Conservation (phyloP, 2,888 invertebrate species). For the Gonocerus acuteangulatus region DNA sequence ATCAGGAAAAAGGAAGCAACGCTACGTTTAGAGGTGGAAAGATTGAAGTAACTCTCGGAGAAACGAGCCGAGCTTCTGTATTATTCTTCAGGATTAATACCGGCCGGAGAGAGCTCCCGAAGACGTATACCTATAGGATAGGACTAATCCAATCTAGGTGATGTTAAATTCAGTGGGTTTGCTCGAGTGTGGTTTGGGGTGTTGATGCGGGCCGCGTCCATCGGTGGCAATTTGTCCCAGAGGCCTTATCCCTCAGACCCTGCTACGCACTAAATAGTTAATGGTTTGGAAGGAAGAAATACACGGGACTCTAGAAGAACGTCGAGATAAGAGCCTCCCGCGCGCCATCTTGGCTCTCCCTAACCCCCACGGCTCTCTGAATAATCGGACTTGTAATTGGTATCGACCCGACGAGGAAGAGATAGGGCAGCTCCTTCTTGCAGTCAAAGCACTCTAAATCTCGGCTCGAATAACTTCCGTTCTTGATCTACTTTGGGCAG, state of each 20-base stretch:
- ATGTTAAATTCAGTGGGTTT: constrained; percentile 18
- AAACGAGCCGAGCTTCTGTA: no score
- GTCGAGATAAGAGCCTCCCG: constrained; percentile 1
- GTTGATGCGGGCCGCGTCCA: not conserved
- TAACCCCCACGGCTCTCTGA: not conserved
- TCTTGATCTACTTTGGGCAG: no score
- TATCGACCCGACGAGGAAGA: not conserved
- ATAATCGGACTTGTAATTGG: constrained; percentile 21
- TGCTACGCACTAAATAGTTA: constrained; percentile 10
- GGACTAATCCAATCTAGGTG: constrained; percentile 16
- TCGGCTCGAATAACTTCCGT: no score
- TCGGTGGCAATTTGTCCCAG: not conserved
- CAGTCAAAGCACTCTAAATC: not conserved
- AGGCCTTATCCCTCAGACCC: not conserved
- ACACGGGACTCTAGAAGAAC: not conserved
- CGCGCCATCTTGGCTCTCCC: constrained; percentile 18
- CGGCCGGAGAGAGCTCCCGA: no score
- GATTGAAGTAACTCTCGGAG: no score
- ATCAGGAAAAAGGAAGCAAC: no score
- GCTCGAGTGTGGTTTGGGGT: not conserved
- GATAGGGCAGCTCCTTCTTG: not conserved
- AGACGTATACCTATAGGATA: not conserved
- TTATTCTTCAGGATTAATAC: no score
- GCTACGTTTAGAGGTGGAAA: no score
- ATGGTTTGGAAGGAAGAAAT: constrained; percentile 19